phyloP scores from a whole-genome alignment of 1,140 invertebrate species.

The Microplitis demolitor region DNA sequence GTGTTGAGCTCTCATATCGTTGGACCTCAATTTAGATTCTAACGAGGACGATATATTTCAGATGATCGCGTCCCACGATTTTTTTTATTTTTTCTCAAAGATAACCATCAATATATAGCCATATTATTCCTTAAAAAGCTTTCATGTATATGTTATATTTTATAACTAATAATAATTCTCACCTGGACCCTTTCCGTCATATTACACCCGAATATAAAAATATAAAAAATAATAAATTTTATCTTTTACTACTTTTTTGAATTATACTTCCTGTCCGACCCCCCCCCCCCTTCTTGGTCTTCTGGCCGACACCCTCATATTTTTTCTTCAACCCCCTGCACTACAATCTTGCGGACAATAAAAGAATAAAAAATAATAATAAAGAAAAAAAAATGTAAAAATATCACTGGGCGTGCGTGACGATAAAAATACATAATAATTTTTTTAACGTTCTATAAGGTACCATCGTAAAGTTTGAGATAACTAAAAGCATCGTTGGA shows the following conservation, averaged over 20 bases:
- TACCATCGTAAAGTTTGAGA: conserved; percentile 24
- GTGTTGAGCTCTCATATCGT: neutral
- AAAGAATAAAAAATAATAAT: neutral
- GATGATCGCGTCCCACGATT: conserved; percentile 45
- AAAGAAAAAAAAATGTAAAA: neutral
- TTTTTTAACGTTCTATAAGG: conserved; percentile 3
- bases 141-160: neutral
- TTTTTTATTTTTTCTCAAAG: conserved; percentile 34
- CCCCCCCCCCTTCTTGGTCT: too few relatives aligned
- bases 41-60: conserved; percentile 54
- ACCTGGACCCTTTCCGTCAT: neutral
- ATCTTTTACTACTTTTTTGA: conserved; percentile 1
- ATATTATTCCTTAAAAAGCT: conserved; percentile 4
- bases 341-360: neutral
- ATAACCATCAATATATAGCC: conserved; percentile 48
- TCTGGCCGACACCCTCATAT: too few relatives aligned
- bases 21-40: conserved; percentile 53
- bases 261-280: too few relatives aligned
- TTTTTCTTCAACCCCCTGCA: too few relatives aligned
- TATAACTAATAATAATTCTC: neutral
- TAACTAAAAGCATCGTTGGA: conserved; percentile 28
- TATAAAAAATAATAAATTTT: neutral
- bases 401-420: neutral
- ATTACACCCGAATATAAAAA: neutral
- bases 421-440: neutral